phyloP scores from a whole-genome alignment of 2,797 vertebrate genomes.

The Rhinoraja longicauda region DNA sequence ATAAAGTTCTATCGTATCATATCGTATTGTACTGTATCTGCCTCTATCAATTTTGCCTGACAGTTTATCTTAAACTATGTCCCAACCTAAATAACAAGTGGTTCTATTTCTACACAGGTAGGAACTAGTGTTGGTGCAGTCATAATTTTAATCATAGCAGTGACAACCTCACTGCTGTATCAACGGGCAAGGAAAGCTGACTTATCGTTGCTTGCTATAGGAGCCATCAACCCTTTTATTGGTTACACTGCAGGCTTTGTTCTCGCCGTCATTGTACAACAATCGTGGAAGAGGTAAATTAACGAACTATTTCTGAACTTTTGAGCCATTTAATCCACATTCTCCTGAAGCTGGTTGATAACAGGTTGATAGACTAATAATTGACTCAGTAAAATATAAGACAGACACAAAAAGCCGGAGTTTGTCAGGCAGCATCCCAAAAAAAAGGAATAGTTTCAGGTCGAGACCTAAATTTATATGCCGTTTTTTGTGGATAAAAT shows the following conservation, averaged over 20 bases:
- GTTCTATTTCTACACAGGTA: slow-evolving; percentile 44
- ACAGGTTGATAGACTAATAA: neutral
- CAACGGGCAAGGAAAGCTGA: slow-evolving; percentile 52
- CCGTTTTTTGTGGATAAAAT: neutral
- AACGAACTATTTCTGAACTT: neutral
- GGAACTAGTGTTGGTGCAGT: slow-evolving; percentile 50
- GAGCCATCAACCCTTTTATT: slow-evolving; percentile 54
- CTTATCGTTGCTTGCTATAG: slow-evolving; percentile 48
- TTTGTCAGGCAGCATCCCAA: no score
- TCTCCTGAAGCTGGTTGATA: no score
- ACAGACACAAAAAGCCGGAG: no score
- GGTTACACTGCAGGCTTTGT: slow-evolving; percentile 53
- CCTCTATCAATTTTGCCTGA: no score
- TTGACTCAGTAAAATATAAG: neutral
- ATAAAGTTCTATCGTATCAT: no score
- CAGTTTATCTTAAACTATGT: neutral
- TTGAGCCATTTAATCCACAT: neutral
- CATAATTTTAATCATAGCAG: slow-evolving; percentile 48
- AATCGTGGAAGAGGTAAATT: slow-evolving; percentile 57
- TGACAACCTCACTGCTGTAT: slow-evolving; percentile 47
- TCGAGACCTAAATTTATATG: no score
- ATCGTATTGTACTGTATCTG: no score
- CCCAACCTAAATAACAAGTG: neutral
- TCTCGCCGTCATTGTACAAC: slow-evolving; percentile 49
- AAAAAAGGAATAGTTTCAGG: no score